A percentile compares a stretch with the other conserved stretches of the same genome.
Conservation (phyloP, 2,888 invertebrate genomes). For the Ectemnius cavifrons region DNA sequence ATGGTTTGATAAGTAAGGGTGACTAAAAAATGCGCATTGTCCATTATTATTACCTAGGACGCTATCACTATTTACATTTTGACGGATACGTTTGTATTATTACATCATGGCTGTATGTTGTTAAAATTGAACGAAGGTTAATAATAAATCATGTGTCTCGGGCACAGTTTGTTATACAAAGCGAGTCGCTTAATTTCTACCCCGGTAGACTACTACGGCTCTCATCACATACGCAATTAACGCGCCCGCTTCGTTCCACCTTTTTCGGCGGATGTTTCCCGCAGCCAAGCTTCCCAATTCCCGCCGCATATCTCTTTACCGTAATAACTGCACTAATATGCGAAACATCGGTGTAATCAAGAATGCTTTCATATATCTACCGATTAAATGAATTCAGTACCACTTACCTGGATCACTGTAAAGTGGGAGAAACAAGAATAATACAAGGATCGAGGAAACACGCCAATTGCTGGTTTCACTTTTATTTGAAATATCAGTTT, state of each 20-base stretch:
- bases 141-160: constrained; percentile 63
- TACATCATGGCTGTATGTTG: constrained; percentile 77
- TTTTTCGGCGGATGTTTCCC: not conserved
- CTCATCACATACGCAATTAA: not conserved
- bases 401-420: no score
- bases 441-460: no score
- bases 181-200: constrained; percentile 40
- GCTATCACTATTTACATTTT: constrained; percentile 72
- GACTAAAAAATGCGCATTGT: constrained; percentile 46
- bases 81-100: constrained; percentile 74
- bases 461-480: constrained; percentile 37
- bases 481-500: constrained; percentile 58
- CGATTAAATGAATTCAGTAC: no score
- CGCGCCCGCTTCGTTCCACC: not conserved
- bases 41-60: constrained; percentile 62
- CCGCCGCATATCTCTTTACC: not conserved
- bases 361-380: no score
- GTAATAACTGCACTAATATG: no score
- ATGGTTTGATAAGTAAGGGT: constrained; percentile 24
- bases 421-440: no score
- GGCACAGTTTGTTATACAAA: constrained; percentile 63
- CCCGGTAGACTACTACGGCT: not conserved
- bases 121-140: constrained; percentile 78
- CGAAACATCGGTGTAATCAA: not conserved
- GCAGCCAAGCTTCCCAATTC: not conserved